Percentiles rank a stretch among this genome's conserved stretches.
These are phyloP conservation scores for Bombycilla garrulus DNA, from an alignment of 2,113 vertebrate species.

Conservation along the genomic window DNA sequence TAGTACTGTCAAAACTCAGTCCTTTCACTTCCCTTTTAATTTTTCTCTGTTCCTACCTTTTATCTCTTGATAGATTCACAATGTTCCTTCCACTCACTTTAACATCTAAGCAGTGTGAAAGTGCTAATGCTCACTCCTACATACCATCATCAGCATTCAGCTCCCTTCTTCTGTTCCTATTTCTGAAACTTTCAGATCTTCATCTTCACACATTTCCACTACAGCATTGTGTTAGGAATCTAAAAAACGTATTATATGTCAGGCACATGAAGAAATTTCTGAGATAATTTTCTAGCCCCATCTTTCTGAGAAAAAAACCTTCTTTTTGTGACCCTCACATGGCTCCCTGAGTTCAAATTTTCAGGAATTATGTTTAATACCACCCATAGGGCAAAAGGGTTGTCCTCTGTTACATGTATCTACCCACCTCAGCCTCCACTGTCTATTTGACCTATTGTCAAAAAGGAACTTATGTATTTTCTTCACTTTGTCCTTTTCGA, in stretches of 20 bases:
- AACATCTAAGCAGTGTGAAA: conserved; percentile 56
- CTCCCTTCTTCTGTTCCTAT: conserved; percentile 13
- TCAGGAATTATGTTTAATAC: not conserved
- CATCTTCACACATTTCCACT: conserved; percentile 44
- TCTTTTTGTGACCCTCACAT: not conserved
- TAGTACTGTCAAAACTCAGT: conserved; percentile 49
- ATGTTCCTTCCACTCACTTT: conserved; percentile 33
- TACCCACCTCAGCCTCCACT: not conserved
- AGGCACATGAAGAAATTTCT: not conserved
- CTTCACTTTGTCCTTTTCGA: not conserved
- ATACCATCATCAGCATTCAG: conserved; percentile 14
- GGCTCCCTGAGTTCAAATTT: not conserved
- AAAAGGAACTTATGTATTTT: not conserved
- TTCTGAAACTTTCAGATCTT: conserved; percentile 37
- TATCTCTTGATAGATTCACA: conserved; percentile 21
- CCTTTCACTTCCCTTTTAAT: conserved; percentile 32
- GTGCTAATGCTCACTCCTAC: conserved; percentile 53
- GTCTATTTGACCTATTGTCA: not conserved
- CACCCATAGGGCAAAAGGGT: not conserved
- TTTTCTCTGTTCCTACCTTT: conserved; percentile 30
- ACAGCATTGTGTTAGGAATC: not conserved
- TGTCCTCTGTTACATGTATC: too few relatives aligned
- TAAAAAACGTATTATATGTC: not conserved
- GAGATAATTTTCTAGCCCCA: not conserved
- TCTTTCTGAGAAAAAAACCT: not conserved